A percentile compares a stretch with the other conserved stretches of the same genome.
phyloP scores from a whole-genome alignment of 2,797 vertebrate genomes.

The Phataginus tetradactyla region DNA sequence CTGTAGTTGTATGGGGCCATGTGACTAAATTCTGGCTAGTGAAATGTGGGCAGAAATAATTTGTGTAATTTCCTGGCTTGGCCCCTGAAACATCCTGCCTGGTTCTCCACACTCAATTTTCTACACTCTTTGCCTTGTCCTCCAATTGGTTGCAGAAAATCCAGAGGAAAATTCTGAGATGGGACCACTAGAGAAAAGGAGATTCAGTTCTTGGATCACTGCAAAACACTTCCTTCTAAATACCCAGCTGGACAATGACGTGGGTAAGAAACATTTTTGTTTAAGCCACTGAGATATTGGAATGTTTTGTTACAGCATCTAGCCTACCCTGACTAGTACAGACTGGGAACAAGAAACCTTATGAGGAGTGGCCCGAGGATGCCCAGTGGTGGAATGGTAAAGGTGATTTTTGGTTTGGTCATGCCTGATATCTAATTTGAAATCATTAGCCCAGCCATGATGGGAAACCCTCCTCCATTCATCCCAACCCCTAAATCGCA shows the following conservation, averaged over 20 bases:
- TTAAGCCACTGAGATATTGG: background rate
- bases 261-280: background rate
- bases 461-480: background rate
- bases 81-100: background rate
- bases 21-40: background rate
- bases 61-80: background rate
- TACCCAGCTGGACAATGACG: background rate
- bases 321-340: background rate
- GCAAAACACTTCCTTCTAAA: background rate
- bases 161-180: background rate
- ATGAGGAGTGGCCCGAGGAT: background rate
- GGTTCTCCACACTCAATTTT: background rate
- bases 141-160: background rate
- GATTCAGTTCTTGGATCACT: background rate
- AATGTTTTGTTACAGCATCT: background rate
- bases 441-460: background rate
- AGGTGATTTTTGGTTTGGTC: background rate
- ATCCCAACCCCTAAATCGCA: background rate
- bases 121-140: background rate
- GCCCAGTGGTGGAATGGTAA: background rate
- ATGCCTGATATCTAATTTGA: background rate
- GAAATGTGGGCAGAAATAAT: background rate
- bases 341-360: background rate
- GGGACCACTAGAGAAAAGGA: background rate
- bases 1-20: background rate